Evolutionary conservation across 2,797 vertebrate species (phyloP).

Genomic region (Channallabes apus): DNA sequence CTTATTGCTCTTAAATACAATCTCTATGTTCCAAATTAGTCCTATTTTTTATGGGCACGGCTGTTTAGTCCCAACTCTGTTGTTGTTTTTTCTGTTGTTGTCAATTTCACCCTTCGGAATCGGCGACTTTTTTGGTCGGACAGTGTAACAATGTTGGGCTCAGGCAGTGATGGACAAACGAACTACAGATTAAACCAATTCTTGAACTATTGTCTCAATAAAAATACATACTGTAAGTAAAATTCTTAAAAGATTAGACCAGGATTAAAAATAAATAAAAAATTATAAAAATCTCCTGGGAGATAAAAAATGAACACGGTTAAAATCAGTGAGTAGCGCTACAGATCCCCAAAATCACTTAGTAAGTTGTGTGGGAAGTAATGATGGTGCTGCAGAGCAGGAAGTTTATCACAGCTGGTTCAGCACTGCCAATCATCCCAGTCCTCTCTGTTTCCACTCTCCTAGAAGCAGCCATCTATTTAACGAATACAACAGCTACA

Average conservation of each 20-base stretch:
- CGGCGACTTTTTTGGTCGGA: background rate
- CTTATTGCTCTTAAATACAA: too few species aligned
- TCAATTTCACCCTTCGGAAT: background rate
- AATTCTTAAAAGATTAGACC: background rate
- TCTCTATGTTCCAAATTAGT: too few species aligned
- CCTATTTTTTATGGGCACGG: too few species aligned
- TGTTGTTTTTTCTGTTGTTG: too few species aligned
- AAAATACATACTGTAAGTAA: background rate
- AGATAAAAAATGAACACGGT: background rate
- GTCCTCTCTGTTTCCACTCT: background rate
- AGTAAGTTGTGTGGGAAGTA: conserved; percentile 83
- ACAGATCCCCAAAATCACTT: conserved; percentile 85
- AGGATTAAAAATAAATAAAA: too few species aligned
- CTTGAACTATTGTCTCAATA: background rate
- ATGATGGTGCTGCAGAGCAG: conserved; percentile 76
- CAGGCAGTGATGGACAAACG: background rate
- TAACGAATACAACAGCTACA: background rate
- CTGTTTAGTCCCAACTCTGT: too few species aligned
- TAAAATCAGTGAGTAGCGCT: conserved; percentile 56
- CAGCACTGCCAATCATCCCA: background rate
- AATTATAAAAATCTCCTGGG: background rate
- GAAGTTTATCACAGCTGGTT: conserved; percentile 90
- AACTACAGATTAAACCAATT: background rate
- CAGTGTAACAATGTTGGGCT: background rate
- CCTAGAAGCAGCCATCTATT: background rate